Percentiles rank a stretch among this genome's conserved stretches.
Evolutionary conservation across 1,140 invertebrate genomes (phyloP).

Genomic region (Bombus sylvicola): DNA sequence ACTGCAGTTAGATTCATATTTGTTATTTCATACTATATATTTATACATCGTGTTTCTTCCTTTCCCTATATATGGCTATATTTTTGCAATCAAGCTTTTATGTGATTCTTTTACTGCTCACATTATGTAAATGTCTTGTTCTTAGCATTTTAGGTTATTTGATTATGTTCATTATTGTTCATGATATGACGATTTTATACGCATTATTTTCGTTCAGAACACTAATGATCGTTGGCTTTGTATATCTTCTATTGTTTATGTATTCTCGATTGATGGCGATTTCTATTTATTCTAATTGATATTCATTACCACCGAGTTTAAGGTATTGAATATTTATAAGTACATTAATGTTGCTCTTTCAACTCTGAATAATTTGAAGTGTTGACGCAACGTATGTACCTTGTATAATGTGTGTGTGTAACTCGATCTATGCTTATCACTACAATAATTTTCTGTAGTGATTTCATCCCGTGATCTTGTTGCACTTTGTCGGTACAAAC

Average conservation of each 20-base stretch:
- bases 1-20: conserved; percentile 7
- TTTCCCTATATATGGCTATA: not conserved
- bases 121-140: not conserved
- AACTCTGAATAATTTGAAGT: not conserved
- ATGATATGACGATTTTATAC: not conserved
- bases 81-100: not conserved
- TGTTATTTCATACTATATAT: not conserved
- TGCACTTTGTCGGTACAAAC: too few species aligned
- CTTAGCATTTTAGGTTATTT: not conserved
- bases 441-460: not conserved
- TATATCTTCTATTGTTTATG: not conserved
- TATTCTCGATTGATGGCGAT: not conserved
- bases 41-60: not conserved
- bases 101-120: not conserved
- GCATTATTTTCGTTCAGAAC: not conserved
- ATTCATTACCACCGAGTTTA: not conserved
- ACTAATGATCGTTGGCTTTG: not conserved
- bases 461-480: not conserved
- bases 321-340: not conserved
- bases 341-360: not conserved
- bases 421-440: not conserved
- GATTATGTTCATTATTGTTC: not conserved
- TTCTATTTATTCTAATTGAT: not conserved
- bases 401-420: not conserved
- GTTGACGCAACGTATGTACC: not conserved